Evolutionary conservation across 2,113 vertebrate species (phyloP).

Genomic region (Stegostoma tigrinum): DNA sequence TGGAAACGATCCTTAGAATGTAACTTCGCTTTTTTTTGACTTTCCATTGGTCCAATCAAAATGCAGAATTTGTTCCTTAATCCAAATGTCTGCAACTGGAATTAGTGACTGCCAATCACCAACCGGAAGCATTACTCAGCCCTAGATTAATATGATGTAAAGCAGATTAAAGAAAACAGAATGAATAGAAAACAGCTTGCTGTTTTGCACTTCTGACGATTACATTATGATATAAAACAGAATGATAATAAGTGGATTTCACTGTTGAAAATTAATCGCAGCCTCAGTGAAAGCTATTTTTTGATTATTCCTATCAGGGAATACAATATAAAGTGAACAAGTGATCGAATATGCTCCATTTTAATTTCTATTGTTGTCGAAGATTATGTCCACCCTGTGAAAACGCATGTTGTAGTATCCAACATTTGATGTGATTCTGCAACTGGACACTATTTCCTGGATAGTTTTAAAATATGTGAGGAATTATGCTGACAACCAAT

Average conservation of each 20-base stretch:
- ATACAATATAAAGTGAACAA: neutral
- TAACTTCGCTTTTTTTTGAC: neutral
- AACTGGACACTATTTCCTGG: no score
- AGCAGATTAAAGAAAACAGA: neutral
- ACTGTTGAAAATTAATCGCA: neutral
- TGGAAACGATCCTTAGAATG: conserved; percentile 7
- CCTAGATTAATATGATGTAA: conserved; percentile 7
- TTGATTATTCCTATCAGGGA: neutral
- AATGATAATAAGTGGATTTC: neutral
- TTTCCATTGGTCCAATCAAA: neutral
- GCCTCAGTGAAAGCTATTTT: neutral
- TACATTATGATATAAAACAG: neutral
- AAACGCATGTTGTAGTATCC: no score
- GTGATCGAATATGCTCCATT: neutral
- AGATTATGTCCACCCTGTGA: no score
- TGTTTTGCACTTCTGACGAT: conserved; percentile 10
- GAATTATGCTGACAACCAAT: no score
- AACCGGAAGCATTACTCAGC: neutral
- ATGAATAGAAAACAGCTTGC: neutral
- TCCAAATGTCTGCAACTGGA: conserved; percentile 12
- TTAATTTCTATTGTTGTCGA: neutral
- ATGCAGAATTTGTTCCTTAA: neutral
- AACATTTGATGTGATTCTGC: no score
- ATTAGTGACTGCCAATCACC: neutral
- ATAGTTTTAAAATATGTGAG: no score